phyloP scores from a whole-genome alignment of 2,797 vertebrate species.

The Columba guinea region DNA sequence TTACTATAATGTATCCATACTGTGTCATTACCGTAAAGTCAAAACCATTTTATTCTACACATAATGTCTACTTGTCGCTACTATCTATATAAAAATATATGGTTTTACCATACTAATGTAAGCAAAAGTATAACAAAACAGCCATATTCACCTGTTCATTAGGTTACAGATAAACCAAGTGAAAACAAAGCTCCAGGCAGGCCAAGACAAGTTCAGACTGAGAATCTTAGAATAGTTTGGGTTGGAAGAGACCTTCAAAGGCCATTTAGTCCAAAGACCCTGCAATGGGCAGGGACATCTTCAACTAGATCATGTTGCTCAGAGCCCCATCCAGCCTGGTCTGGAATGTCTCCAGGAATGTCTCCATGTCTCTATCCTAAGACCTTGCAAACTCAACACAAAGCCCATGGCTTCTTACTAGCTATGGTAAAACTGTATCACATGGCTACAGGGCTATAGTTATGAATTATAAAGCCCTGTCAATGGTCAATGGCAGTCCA shows the following conservation, averaged over 20 bases:
- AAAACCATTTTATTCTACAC: not conserved
- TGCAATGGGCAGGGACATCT: too few relatives aligned
- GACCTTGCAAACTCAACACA: not conserved
- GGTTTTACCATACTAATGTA: not conserved
- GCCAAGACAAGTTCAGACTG: not conserved
- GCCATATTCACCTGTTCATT: not conserved
- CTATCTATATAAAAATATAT: not conserved
- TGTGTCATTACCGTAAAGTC: not conserved
- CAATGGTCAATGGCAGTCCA: not conserved
- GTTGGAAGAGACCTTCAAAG: too few relatives aligned
- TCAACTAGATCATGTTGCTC: too few relatives aligned
- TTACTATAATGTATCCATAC: not conserved
- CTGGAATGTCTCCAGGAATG: too few relatives aligned
- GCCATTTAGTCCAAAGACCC: too few relatives aligned
- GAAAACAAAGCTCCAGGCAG: not conserved
- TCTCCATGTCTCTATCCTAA: not conserved
- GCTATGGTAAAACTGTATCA: not conserved
- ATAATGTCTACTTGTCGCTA: not conserved
- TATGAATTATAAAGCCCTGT: not conserved
- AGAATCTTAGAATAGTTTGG: not conserved
- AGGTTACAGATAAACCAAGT: not conserved
- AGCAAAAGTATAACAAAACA: not conserved
- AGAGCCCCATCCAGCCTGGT: too few relatives aligned
- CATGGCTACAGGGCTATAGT: not conserved
- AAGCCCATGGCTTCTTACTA: not conserved